phyloP scores from a whole-genome alignment of 2,113 vertebrate genomes.

The Grus americana region DNA sequence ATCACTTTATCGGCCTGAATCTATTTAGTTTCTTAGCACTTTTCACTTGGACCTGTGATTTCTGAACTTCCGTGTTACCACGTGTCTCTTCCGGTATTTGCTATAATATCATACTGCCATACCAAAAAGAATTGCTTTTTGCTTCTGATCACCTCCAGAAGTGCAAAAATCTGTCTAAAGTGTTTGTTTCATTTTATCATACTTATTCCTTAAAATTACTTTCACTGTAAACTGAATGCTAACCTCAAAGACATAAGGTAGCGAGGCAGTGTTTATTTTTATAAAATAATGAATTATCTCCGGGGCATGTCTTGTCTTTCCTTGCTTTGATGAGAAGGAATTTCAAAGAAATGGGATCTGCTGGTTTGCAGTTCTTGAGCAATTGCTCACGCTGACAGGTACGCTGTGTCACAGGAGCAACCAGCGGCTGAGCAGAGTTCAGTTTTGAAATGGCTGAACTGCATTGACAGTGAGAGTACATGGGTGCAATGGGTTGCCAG shows the following conservation, averaged over 20 bases:
- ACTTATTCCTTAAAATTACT: background rate
- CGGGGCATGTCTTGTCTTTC: background rate
- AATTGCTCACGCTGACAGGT: background rate
- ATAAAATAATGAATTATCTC: background rate
- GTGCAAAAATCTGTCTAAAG: rapidly evolving
- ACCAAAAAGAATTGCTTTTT: background rate
- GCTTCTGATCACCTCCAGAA: background rate
- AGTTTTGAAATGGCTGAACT: background rate
- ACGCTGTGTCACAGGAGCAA: background rate
- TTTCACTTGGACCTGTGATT: background rate
- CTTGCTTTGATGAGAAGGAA: background rate
- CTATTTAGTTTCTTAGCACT: rapidly evolving
- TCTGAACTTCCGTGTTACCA: background rate
- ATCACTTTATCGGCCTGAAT: background rate
- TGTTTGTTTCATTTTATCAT: background rate
- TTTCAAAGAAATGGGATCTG: background rate
- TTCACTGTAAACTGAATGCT: background rate
- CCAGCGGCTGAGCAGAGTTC: background rate
- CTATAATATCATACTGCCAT: rapidly evolving
- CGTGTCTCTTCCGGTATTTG: too few relatives aligned
- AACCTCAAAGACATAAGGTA: background rate
- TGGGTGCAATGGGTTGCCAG: background rate
- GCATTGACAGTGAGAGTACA: rapidly evolving
- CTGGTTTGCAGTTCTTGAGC: background rate
- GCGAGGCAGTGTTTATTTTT: background rate